Evolutionary conservation across 2,888 invertebrate genomes (phyloP).

Genomic region (Zaprionus lineosus): DNA sequence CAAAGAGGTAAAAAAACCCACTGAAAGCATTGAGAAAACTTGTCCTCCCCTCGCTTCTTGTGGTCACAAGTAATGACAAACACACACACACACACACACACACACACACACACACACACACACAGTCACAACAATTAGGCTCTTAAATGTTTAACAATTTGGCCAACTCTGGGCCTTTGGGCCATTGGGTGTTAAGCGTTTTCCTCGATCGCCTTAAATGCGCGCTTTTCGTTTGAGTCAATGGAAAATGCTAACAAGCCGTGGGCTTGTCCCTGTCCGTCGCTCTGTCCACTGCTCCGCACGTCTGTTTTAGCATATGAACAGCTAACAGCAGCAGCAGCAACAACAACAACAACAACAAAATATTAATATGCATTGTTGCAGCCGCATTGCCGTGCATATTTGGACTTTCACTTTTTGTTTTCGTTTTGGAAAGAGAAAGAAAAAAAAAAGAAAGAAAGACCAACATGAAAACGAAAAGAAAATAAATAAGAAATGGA

Average conservation of each 20-base stretch:
- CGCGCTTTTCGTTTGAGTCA: too few relatives aligned
- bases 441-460: conserved; percentile 4
- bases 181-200: conserved; percentile 57
- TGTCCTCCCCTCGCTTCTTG: too few relatives aligned
- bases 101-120: too few relatives aligned
- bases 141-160: conserved; percentile 44
- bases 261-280: background rate
- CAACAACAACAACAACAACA: conserved; percentile 16
- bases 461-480: conserved; percentile 14
- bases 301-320: conserved; percentile 22
- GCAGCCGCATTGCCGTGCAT: conserved; percentile 58
- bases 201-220: conserved; percentile 23
- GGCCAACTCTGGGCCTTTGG: conserved; percentile 28
- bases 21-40: background rate
- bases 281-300: background rate
- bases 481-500: conserved; percentile 26
- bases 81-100: too few relatives aligned
- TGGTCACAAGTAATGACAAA: too few relatives aligned
- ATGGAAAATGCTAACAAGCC: conserved; percentile 9
- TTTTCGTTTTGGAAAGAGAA: conserved; percentile 56
- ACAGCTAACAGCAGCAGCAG: conserved; percentile 2
- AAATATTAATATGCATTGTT: conserved; percentile 74
- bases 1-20: conserved; percentile 8
- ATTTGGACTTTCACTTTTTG: conserved; percentile 70
- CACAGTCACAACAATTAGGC: conserved; percentile 40